These are phyloP conservation scores for Leptinotarsa defecta DNA, from an alignment of 1,140 invertebrate genomes.

Conservation along the genomic window DNA sequence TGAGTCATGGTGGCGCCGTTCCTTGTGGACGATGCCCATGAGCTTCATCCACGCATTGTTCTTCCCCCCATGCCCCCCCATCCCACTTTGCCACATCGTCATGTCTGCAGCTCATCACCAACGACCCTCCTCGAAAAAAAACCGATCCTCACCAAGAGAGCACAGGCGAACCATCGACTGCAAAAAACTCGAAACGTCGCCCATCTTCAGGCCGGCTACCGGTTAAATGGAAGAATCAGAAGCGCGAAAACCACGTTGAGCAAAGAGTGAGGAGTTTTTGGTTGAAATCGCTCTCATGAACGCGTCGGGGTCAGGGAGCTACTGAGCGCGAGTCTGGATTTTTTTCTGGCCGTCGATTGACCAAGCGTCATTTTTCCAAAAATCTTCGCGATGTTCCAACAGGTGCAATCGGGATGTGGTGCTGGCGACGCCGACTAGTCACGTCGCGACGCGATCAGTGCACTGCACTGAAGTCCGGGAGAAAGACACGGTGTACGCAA, in stretches of 20 bases:
- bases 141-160: neutral
- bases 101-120: constrained; percentile 56
- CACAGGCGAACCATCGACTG: neutral
- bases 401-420: constrained; percentile 37
- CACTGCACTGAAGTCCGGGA: constrained; percentile 44
- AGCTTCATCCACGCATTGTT: constrained; percentile 83
- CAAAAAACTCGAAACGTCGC: neutral
- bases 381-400: constrained; percentile 37
- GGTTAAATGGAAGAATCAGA: neutral
- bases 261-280: neutral
- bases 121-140: constrained; percentile 10
- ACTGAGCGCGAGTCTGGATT: neutral
- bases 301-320: neutral
- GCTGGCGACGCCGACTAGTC: constrained; percentile 16
- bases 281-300: neutral
- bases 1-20: constrained; percentile 67
- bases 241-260: neutral
- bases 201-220: neutral
- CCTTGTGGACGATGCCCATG: constrained; percentile 81
- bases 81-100: constrained; percentile 77
- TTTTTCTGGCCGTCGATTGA: neutral
- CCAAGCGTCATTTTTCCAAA: constrained; percentile 26
- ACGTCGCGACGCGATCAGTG: constrained; percentile 44
- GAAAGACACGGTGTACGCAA: constrained; percentile 34
- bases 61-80: constrained; percentile 72